Percentiles rank a stretch among this genome's conserved stretches.
Conservation (phyloP, 2,888 invertebrate genomes). For the Cremastobaeus sp. region DNA sequence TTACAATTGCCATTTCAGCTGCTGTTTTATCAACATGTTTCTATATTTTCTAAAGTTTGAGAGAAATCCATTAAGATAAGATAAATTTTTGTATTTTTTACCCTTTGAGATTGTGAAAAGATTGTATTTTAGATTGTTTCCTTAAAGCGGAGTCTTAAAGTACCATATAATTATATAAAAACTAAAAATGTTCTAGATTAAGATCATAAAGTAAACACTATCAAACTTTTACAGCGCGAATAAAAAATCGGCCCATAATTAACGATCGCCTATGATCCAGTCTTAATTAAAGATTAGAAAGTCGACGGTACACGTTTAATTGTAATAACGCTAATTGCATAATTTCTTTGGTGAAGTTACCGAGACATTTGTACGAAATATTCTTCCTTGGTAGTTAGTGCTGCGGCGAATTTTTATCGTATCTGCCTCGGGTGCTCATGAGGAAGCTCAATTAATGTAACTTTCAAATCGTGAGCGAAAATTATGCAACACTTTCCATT, state of each 20-base stretch:
- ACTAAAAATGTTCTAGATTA: too few species aligned
- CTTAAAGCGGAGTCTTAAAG: too few species aligned
- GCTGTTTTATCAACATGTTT: too few species aligned
- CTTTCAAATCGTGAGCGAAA: conserved; percentile 53
- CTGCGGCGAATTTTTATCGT: conserved; percentile 33
- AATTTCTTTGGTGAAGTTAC: conserved; percentile 24
- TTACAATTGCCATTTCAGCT: too few species aligned
- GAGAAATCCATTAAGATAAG: too few species aligned
- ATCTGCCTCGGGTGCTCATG: conserved; percentile 17
- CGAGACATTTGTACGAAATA: conserved; percentile 28
- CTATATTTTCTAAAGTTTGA: too few species aligned
- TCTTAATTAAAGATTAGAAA: conserved; percentile 54
- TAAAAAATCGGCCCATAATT: conserved; percentile 31
- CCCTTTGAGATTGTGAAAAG: too few species aligned
- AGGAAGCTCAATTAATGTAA: conserved; percentile 51
- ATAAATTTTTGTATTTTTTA: too few species aligned
- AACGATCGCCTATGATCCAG: conserved; percentile 4
- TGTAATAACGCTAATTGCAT: conserved; percentile 46
- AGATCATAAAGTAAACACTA: conserved; percentile 18
- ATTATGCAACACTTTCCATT: conserved; percentile 35
- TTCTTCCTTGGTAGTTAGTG: conserved; percentile 31
- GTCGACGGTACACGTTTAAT: conserved; percentile 33
- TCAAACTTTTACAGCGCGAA: too few species aligned
- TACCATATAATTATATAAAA: too few species aligned
- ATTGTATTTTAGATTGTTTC: too few species aligned